Evolutionary conservation across 2,888 invertebrate species (phyloP).

Genomic region (Pristionchus exspectatus): DNA sequence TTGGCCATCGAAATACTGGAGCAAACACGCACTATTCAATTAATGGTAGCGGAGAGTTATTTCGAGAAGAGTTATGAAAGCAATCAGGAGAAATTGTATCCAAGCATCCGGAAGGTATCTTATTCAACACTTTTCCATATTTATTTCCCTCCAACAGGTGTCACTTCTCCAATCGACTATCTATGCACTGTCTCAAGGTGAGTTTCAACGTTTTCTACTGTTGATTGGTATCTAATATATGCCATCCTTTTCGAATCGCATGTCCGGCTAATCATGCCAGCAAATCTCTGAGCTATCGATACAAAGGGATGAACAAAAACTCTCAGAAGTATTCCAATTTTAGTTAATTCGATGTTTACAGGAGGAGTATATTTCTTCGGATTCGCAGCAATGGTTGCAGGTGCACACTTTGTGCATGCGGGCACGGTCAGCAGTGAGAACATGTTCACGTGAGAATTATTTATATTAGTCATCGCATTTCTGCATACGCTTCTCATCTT

Average conservation of each 20-base stretch:
- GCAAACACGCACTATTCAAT: conserved; percentile 80
- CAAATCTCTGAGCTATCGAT: too few relatives aligned
- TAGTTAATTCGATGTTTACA: not conserved
- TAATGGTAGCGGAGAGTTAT: conserved; percentile 79
- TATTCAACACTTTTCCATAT: not conserved
- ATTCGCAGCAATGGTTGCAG: conserved; percentile 1
- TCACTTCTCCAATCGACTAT: conserved; percentile 23
- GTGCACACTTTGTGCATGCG: conserved; percentile 15
- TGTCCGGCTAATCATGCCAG: too few relatives aligned
- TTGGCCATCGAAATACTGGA: conserved; percentile 80
- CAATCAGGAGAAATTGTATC: conserved; percentile 58
- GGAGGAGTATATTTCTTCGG: conserved; percentile 44
- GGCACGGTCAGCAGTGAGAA: conserved; percentile 15
- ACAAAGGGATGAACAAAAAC: too few relatives aligned
- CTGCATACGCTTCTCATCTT: too few relatives aligned
- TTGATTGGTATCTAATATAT: not conserved
- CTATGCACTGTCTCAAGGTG: conserved; percentile 27
- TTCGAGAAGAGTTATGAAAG: conserved; percentile 76
- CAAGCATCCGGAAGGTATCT: not conserved
- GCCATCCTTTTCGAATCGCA: too few relatives aligned
- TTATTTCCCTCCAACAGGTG: not conserved
- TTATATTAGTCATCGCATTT: not conserved
- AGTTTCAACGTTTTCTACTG: not conserved
- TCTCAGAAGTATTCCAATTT: too few relatives aligned
- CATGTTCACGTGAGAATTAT: conserved; percentile 43